Base-by-base conservation (phyloP, 2,797 vertebrate species). In the Anabas testudineus region DNA sequence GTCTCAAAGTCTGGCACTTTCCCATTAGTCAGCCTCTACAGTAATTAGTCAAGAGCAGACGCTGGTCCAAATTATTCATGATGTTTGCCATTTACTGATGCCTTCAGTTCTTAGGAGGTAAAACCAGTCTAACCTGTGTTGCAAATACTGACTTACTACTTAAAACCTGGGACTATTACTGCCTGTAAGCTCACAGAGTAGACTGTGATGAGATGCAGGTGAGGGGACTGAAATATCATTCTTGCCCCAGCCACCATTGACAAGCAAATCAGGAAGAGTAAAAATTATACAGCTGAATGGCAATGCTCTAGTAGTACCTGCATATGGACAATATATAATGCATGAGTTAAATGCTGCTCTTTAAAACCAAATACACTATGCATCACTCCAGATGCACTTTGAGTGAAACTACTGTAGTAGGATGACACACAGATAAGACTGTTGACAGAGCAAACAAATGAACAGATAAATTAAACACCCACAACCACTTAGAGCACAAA, bases 291-390 rank as follows among this genome's bases (percentile, higher is more conserved):
- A 65, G 45, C 46, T 69, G 26, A n/a, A 41, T 72, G 67, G 36
- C 21, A 36, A 49, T 1, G 26, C 28, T 70, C 71, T 15, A 39
- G 45, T 30, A 0, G 21, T 53, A 24, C 62, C 60, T 80, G 26
- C 76, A 78, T 56, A 73, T 53, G 62, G 59, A 67, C 19, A 19
- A 78, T 75, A 48, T 80, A 80, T 89, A 83, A 85, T 81, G 58
- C 42, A 85, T 76, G 79, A 77, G 60, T 51, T 48, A 52, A 37
- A 43, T 74, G 68, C 53, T 70, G 72, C 67, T 63, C 60, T 60
- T 69, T 53, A 46, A 71, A 80, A 75, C 60, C 15, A 15, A 59
- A 34, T 3, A 41, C 62, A 28, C 36, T 21, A 36, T 24, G 57
- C 48, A 60, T 69, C 61, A 36, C 18, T 88, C 59, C 66, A 47